A percentile compares a stretch with the other conserved stretches of the same genome.
These are phyloP conservation scores for Clunio marinus DNA, from an alignment of 2,888 invertebrate species.

Conservation along the genomic window DNA sequence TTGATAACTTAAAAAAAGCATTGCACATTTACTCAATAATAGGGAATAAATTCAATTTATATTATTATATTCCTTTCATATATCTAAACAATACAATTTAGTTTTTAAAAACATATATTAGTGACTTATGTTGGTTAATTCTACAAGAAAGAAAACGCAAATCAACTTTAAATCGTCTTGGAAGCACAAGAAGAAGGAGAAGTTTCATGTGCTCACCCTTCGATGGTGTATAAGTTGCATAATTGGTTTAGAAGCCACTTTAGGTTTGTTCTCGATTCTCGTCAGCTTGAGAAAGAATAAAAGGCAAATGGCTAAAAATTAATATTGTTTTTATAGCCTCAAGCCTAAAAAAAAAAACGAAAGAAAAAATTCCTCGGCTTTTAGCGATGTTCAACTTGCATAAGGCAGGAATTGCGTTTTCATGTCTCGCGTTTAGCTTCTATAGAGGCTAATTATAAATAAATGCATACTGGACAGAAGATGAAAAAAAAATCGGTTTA, in stretches of 20 bases:
- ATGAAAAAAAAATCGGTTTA: neutral
- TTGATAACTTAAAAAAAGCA: no score
- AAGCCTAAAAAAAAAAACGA: constrained; percentile 20
- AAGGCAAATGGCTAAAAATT: constrained; percentile 14
- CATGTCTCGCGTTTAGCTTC: neutral
- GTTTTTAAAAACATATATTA: no score
- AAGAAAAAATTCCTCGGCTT: constrained; percentile 14
- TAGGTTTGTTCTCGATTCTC: neutral
- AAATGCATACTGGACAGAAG: neutral
- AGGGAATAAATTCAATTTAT: no score
- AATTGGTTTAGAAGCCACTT: constrained; percentile 23
- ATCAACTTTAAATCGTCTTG: no score
- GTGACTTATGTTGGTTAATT: no score
- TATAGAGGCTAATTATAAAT: constrained; percentile 1
- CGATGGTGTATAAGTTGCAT: no score
- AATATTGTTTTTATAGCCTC: constrained; percentile 36
- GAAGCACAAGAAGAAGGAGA: no score
- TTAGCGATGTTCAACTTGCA: neutral
- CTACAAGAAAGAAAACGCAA: no score
- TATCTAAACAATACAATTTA: no score
- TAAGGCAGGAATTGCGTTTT: neutral
- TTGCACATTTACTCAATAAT: no score
- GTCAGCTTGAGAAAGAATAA: neutral
- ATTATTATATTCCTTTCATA: no score
- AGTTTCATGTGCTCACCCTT: no score